phyloP scores from a whole-genome alignment of 1,140 invertebrate species.

The Philaenus spumarius region DNA sequence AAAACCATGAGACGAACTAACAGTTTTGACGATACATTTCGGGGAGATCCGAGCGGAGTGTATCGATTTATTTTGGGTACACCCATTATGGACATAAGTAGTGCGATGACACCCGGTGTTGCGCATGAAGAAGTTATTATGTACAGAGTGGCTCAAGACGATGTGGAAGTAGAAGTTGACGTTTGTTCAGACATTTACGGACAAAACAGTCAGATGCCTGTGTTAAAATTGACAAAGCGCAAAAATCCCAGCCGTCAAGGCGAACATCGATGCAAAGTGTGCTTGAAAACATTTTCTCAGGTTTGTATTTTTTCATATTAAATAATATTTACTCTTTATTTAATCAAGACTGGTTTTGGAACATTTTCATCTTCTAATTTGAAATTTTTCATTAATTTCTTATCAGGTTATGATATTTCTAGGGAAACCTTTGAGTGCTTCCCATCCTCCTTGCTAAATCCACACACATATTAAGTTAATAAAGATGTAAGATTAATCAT shows the following conservation, averaged over 20 bases:
- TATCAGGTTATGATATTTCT: too few species aligned
- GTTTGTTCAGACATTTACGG: slow-evolving; percentile 18
- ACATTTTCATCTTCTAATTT: too few species aligned
- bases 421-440: too few species aligned
- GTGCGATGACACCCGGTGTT: neutral
- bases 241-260: neutral
- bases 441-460: too few species aligned
- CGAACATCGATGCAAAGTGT: slow-evolving; percentile 16
- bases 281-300: slow-evolving; percentile 20
- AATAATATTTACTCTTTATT: too few species aligned
- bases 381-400: too few species aligned
- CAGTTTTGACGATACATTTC: neutral
- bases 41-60: neutral
- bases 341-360: too few species aligned
- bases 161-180: slow-evolving; percentile 23
- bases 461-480: too few species aligned
- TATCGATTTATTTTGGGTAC: neutral
- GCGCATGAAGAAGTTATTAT: slow-evolving; percentile 3
- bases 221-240: neutral
- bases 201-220: neutral
- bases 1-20: too few species aligned
- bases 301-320: slow-evolving; percentile 1
- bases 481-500: too few species aligned
- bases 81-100: neutral
- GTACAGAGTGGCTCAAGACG: slow-evolving; percentile 10